phyloP scores from a whole-genome alignment of 1,140 invertebrate genomes.

The Drosophila pectinifera region DNA sequence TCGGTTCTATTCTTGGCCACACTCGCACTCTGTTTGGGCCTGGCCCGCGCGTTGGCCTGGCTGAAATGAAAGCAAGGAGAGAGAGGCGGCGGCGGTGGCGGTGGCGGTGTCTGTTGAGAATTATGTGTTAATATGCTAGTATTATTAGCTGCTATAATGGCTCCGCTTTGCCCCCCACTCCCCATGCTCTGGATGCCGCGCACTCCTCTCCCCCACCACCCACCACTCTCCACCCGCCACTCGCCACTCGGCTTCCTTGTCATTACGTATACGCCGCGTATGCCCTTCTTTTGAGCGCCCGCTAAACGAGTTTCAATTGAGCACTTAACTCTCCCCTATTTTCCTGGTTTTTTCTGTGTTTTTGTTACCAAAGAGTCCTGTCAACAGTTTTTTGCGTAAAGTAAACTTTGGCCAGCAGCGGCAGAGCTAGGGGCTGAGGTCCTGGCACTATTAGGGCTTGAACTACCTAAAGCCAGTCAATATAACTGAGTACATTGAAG shows the following conservation, averaged over 20 bases:
- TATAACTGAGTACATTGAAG: too few species aligned
- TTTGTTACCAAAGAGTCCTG: conserved; percentile 29
- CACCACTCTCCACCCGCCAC: not conserved
- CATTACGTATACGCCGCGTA: conserved; percentile 72
- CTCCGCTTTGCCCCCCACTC: conserved; percentile 15
- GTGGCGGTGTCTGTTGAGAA: conserved; percentile 60
- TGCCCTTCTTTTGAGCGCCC: conserved; percentile 34
- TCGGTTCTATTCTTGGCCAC: conserved; percentile 43
- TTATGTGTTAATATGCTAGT: conserved; percentile 82
- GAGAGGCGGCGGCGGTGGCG: conserved; percentile 13
- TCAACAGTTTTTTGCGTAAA: conserved; percentile 29
- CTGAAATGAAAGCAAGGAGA: conserved; percentile 70
- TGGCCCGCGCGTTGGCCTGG: conserved; percentile 46
- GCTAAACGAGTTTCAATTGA: conserved; percentile 66
- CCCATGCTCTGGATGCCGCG: not conserved
- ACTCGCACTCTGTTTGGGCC: conserved; percentile 41
- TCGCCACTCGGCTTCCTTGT: conserved; percentile 1
- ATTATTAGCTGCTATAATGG: conserved; percentile 78
- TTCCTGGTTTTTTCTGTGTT: conserved; percentile 3
- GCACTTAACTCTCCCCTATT: conserved; percentile 37
- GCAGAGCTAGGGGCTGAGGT: not conserved
- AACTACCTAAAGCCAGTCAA: too few species aligned
- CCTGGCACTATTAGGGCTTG: not conserved
- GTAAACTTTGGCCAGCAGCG: conserved; percentile 10
- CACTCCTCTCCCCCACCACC: not conserved